Evolutionary conservation across 2,888 invertebrate species (phyloP), one percentile per base, ranked within the genome.

Genomic region (Caenorhabditis sulstoni): DNA sequence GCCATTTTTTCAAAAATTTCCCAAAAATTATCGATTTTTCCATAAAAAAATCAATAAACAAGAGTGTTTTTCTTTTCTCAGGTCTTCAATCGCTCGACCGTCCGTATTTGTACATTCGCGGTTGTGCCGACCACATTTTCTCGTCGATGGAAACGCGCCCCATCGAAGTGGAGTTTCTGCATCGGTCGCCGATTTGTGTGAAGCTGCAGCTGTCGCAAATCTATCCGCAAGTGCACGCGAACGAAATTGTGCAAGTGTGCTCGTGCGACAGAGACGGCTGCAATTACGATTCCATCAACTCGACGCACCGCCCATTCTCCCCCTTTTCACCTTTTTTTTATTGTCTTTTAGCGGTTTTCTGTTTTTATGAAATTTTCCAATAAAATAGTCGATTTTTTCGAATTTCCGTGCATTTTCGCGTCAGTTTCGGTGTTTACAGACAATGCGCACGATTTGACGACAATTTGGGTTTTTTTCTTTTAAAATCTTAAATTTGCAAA

Each of bases 71-170:
- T 29, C 3, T 5, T 29, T 29, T 29, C 7, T 3, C 52, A 85
- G 85, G 85, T 2, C 58, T 86, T 0, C 84, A 86, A 81, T 76
- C 80, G 16, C 49, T 68, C 0, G 50, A 81, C 44, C 68, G 82
- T 1, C 85, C 85, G 0, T 84, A 50, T 47, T 64, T 84, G 0
- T 83, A 79, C 65, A 84, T 86, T n/a, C 57, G 85, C 39, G 85
- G 85, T n/a, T 86, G 85, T 49, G 83, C 85, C 2, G 84, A 86
- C 22, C 67, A 77, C 22, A 81, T 85, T 23, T 77, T 82, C 45
- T 61, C 80, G 14, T 47, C 57, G 22, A 77, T 82, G 78, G 65
- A 68, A 23, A 45, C 61, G 4, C 53, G 62, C 1, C 79, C 79
- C 16, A 79, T 75, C 11, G 79, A 79, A 67, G 79, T 79, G 1